These are phyloP conservation scores for Calliopum simillimum DNA, from an alignment of 2,888 invertebrate species.

Conservation along the genomic window DNA sequence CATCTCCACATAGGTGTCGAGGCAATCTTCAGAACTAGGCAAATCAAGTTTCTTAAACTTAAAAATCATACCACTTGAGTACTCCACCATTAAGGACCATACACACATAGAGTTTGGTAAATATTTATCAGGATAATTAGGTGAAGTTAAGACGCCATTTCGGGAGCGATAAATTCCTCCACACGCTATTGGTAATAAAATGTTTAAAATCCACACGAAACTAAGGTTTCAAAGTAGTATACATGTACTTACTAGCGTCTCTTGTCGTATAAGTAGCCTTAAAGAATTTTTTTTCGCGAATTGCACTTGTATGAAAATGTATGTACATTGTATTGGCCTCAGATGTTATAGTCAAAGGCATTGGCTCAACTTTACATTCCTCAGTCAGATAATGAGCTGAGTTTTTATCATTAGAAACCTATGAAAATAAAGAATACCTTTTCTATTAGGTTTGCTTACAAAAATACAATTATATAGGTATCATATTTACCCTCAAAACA, in stretches of 20 bases:
- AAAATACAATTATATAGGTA: too few species aligned
- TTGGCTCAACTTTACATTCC: slow-evolving; percentile 71
- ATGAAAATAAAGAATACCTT: not conserved
- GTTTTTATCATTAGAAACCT: slow-evolving; percentile 75
- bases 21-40: slow-evolving; percentile 70
- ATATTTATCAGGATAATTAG: slow-evolving; percentile 85
- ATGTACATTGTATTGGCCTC: slow-evolving; percentile 79
- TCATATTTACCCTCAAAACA: slow-evolving; percentile 70
- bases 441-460: too few species aligned
- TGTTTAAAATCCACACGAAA: too few species aligned
- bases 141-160: slow-evolving; percentile 78
- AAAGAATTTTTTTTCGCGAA: slow-evolving; percentile 74
- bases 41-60: slow-evolving; percentile 51
- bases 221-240: not conserved
- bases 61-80: slow-evolving; percentile 67
- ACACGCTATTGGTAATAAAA: slow-evolving; percentile 70
- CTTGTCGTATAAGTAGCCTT: slow-evolving; percentile 70
- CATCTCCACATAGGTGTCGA: slow-evolving; percentile 72
- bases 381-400: slow-evolving; percentile 68
- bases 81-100: slow-evolving; percentile 78
- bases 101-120: slow-evolving; percentile 78
- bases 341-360: slow-evolving; percentile 70
- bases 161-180: slow-evolving; percentile 77
- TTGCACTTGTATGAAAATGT: slow-evolving; percentile 73
- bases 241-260: slow-evolving; percentile 48